Base-by-base conservation (phyloP, 2,888 invertebrate genomes). In the Silvanus unidentatus region DNA sequence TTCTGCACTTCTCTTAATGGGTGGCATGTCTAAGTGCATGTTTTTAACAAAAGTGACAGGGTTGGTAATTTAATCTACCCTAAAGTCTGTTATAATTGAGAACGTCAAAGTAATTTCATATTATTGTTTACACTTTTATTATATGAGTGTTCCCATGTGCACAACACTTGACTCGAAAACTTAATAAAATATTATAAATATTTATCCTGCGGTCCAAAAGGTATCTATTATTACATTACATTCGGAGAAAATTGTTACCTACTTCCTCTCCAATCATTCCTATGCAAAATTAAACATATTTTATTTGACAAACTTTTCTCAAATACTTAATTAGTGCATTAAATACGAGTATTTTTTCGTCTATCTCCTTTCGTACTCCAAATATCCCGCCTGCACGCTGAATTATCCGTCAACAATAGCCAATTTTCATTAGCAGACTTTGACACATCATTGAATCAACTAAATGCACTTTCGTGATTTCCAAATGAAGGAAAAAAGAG, bases 121-220 rank as follows among this genome's bases (percentile, higher is more conserved):
- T 34, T 52, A 52, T 57, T 65, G 65, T 65, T 65, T 65, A 65
- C 59, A 57, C 59, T 58, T 52, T 56, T 51, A 53, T 58, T 61
- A 59, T 62, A 60, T 61, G 63, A 63, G 63, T 60, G 60, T 53
- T 58, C 50, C 63, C 65, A 65, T 64, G 63, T 65, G 65, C 56
- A 55, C 55, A 58, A 60, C 65, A 65, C 65, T 65, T 64, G 64
- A 65, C 55, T 57, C 28, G 47, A 53, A 59, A 48, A 52, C 53
- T 50, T 40, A 43, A 57, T 50, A 50, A 44, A 42, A 52, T 58
- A 54, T 62, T 57, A 60, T 65, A 64, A 64, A 65, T 63, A 64
- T 64, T 62, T 65, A 60, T 54, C 22, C 22, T 22, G 22, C 22
- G 22, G 22, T 22, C 22, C 22, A 5, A 22, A 57, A 57, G 22